Base-by-base conservation (phyloP, 2,113 vertebrate genomes). In the Gallinago jamesoni region DNA sequence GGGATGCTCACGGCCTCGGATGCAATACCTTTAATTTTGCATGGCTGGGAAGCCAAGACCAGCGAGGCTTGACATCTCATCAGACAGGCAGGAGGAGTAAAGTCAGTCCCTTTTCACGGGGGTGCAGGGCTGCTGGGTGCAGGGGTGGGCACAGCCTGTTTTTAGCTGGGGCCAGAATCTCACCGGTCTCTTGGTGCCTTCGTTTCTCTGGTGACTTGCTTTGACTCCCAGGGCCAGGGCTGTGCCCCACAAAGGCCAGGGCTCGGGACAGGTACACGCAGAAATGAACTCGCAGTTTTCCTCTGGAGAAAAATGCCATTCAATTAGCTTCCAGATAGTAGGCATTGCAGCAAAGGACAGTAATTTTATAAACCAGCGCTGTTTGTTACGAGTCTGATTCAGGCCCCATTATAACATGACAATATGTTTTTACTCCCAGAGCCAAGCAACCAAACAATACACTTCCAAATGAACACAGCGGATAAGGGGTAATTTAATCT, bases 401-500 rank as follows among this genome's bases (percentile, higher is more conserved):
- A 69, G 35, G 52, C n/a, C 95, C 28, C 43, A 52, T 83, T 81
- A 60, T 35, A 89, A 80, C 33, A 17, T 9, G 20, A 76, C 31
- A 62, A 70, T 64, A 4, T 41, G 53, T 50, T 83, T 75, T 59
- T 67, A 67, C 33, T 86, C 81, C 19, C 76, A 69, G 43, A 84
- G 53, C 23, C 57, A 84, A 69, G 27, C 27, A 69, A 45, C 28
- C 43, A 86, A 62, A 47, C 28, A 92, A 95, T 53, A 56, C 9
- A 56, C 41, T 93, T 97, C 69, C n/a, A 93, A 91, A 48, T 2
- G 10, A 89, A 79, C 24, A 76, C 15, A 45, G 47, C 33, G n/a
- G 21, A 18, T 81, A 83, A 78, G 31, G 68, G 28, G 52, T 89
- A 94, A 95, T 89, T 96, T 79, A 84, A 89, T 94, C 63, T 91